phyloP scores from a whole-genome alignment of 2,113 vertebrate species.

The Mobula hypostoma region DNA sequence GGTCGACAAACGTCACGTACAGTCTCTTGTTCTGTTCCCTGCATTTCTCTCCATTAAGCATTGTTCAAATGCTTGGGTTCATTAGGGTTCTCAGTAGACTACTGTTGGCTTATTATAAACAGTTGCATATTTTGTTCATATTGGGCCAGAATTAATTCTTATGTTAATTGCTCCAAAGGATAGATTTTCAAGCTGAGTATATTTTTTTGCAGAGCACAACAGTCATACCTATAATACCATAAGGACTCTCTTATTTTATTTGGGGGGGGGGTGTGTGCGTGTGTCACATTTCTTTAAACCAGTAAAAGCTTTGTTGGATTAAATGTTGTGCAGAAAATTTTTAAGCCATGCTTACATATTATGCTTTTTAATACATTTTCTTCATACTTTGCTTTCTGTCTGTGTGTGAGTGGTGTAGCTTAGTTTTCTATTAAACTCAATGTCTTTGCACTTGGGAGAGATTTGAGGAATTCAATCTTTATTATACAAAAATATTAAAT shows the following conservation, averaged over 20 bases:
- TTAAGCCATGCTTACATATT: background rate
- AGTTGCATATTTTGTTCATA: background rate
- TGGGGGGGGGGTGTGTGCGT: background rate
- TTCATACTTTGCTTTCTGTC: background rate
- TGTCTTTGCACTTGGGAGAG: background rate
- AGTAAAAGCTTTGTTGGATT: background rate
- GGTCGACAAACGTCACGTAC: too few species aligned
- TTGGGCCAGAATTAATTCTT: background rate
- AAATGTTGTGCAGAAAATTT: background rate
- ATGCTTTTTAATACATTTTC: background rate
- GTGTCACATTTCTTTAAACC: background rate
- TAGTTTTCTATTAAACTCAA: background rate
- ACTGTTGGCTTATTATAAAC: background rate
- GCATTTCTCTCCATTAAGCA: background rate
- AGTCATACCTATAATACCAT: background rate
- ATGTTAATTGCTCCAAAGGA: background rate
- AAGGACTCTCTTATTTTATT: background rate
- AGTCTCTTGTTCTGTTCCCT: too few species aligned
- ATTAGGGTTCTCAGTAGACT: background rate
- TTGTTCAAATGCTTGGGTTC: background rate
- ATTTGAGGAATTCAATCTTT: background rate
- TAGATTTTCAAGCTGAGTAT: background rate
- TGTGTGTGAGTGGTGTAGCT: background rate
- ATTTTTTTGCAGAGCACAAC: background rate
- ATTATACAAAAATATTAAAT: background rate